Evolutionary conservation across 2,113 vertebrate genomes (phyloP).

Genomic region (Odontesthes bonariensis): DNA sequence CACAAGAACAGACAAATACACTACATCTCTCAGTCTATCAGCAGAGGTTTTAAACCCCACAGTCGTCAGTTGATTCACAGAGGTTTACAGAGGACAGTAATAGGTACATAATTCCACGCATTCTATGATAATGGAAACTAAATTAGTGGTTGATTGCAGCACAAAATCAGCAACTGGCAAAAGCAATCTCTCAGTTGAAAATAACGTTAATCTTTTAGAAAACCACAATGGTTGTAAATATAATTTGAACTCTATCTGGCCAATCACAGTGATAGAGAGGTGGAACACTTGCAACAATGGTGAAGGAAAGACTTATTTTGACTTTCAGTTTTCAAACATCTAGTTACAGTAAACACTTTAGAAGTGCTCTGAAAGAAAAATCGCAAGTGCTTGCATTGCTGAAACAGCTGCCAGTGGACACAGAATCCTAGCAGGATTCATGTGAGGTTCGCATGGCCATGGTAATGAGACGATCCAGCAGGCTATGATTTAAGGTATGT

Average conservation of each 20-base stretch:
- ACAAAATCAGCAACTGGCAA: too few relatives aligned
- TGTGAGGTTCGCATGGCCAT: background rate
- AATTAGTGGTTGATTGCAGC: too few relatives aligned
- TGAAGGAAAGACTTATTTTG: background rate
- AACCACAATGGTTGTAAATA: background rate
- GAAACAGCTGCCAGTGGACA: background rate
- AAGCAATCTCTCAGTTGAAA: too few relatives aligned
- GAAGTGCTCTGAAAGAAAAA: too few relatives aligned
- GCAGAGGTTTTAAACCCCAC: background rate
- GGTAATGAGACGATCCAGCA: background rate
- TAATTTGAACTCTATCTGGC: background rate
- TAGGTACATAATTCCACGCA: background rate
- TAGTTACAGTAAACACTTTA: too few relatives aligned
- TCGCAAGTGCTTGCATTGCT: background rate
- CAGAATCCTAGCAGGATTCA: background rate
- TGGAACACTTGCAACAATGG: background rate
- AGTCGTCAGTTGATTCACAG: too few relatives aligned
- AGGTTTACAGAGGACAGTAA: background rate
- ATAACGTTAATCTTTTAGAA: too few relatives aligned
- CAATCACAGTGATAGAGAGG: background rate
- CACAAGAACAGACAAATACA: conserved; percentile 16
- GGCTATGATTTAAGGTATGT: background rate
- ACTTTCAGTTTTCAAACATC: background rate
- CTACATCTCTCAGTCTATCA: conserved; percentile 3
- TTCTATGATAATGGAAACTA: background rate